Evolutionary conservation across 2,888 invertebrate genomes (phyloP).

Genomic region (Eledone cirrhosa): DNA sequence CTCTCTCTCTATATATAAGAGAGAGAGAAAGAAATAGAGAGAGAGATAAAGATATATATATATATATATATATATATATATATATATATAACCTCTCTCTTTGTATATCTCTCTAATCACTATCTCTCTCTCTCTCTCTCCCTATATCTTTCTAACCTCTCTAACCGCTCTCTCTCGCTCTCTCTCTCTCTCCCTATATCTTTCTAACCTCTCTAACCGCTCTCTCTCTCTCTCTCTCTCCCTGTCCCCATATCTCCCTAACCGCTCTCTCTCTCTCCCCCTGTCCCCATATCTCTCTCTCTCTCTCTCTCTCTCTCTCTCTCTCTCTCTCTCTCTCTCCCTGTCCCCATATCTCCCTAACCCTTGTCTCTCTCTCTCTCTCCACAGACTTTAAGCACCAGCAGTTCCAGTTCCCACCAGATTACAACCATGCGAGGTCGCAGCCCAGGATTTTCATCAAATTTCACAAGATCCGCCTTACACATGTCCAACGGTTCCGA

Average conservation of each 20-base stretch:
- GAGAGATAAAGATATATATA: too few species aligned
- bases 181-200: not conserved
- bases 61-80: too few species aligned
- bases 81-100: too few species aligned
- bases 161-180: too few species aligned
- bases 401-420: conserved; percentile 18
- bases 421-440: conserved; percentile 22
- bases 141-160: not conserved
- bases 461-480: conserved; percentile 10
- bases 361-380: not conserved
- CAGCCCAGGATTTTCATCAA: conserved; percentile 26
- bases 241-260: not conserved
- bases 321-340: not conserved
- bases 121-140: not conserved
- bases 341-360: not conserved
- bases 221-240: not conserved
- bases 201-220: not conserved
- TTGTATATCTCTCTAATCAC: not conserved
- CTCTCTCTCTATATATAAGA: not conserved
- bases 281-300: too few species aligned
- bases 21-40: too few species aligned
- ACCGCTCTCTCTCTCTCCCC: not conserved
- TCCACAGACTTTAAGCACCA: conserved; percentile 6
- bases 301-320: not conserved
- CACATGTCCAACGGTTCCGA: conserved; percentile 21